Evolutionary conservation across 2,797 vertebrate species (phyloP).

Genomic region (Columba guinea): DNA sequence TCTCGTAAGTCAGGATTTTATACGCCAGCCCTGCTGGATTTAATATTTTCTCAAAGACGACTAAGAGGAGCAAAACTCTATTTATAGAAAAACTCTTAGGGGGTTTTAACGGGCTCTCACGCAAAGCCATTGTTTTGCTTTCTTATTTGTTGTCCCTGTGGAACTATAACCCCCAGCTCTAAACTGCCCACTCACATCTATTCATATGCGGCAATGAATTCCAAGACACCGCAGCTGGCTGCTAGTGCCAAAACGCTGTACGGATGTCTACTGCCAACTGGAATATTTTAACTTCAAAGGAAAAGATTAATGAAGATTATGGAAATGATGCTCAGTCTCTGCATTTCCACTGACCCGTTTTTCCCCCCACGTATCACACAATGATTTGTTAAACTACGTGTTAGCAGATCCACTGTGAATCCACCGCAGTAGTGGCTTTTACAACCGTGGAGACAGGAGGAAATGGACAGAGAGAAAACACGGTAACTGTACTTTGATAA

Average conservation of each 20-base stretch:
- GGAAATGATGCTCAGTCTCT: background rate
- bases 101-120: background rate
- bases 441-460: background rate
- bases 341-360: background rate
- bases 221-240: background rate
- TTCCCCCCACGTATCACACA: background rate
- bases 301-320: slow-evolving; percentile 41
- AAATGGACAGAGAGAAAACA: background rate
- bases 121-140: background rate
- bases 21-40: background rate
- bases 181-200: background rate
- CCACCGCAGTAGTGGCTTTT: background rate
- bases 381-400: background rate
- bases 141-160: background rate
- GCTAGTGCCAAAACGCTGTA: background rate
- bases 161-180: background rate
- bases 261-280: background rate
- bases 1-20: background rate
- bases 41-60: background rate
- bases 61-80: background rate
- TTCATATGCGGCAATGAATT: background rate
- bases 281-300: slow-evolving; percentile 41
- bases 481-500: background rate
- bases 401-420: background rate
- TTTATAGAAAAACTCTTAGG: background rate